These are phyloP conservation scores for Morus bassanus DNA, from an alignment of 2,797 vertebrate species.

Conservation along the genomic window DNA sequence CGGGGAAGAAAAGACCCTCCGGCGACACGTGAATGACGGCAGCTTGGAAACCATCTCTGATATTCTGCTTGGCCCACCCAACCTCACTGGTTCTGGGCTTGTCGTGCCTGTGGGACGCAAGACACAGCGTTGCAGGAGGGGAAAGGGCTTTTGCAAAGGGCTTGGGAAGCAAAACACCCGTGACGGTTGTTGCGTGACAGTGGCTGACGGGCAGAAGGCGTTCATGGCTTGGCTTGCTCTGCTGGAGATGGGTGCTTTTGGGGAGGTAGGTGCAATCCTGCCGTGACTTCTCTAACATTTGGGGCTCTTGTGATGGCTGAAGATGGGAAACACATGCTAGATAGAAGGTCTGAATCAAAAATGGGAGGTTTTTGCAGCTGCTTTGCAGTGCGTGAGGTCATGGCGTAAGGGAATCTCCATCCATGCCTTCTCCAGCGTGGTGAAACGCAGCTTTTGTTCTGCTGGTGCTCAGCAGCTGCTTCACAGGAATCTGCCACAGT, in stretches of 20 bases:
- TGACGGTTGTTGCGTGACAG: background rate
- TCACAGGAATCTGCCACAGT: background rate
- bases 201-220: background rate
- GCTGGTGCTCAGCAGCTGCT: background rate
- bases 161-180: background rate
- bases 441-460: background rate
- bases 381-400: background rate
- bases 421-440: background rate
- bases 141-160: background rate
- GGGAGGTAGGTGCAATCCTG: background rate
- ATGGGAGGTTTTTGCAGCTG: background rate
- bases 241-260: background rate
- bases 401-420: background rate
- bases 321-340: background rate
- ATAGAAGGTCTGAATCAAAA: background rate
- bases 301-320: background rate
- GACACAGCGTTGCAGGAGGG: rapidly evolving
- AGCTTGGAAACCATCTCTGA: background rate
- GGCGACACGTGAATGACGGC: background rate
- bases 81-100: background rate
- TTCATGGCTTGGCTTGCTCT: background rate
- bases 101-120: background rate
- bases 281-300: no score
- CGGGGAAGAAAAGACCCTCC: background rate
- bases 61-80: background rate